Conservation (phyloP, 2,113 vertebrate species). For the Bambusicola thoracicus region DNA sequence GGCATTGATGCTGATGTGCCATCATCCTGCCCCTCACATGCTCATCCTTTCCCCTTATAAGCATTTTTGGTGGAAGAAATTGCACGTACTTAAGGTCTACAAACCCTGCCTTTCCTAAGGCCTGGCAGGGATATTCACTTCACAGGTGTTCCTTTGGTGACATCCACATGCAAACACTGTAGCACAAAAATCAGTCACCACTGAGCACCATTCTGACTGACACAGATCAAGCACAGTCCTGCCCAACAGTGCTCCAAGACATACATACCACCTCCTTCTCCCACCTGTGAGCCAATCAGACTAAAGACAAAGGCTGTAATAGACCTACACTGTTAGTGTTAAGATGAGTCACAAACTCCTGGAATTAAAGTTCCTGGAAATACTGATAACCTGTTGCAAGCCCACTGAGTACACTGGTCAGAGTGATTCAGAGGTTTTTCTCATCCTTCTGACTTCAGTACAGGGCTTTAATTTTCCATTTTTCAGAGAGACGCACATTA, state of each 20-base stretch:
- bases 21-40: not conserved
- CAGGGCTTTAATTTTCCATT: not conserved
- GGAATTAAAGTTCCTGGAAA: not conserved
- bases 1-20: not conserved
- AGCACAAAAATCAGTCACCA: not conserved
- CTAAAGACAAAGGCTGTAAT: not conserved
- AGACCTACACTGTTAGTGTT: not conserved
- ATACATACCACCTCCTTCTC: not conserved
- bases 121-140: not conserved
- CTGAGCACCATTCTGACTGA: not conserved
- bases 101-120: not conserved
- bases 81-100: not conserved
- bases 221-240: not conserved
- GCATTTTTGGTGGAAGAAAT: not conserved
- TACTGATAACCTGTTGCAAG: not conserved
- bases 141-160: not conserved
- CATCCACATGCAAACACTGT: accelerated
- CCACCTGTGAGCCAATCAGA: accelerated
- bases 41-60: not conserved
- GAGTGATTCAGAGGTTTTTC: not conserved
- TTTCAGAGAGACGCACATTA: not conserved
- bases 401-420: not conserved
- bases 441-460: not conserved
- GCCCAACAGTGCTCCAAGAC: not conserved
- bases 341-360: not conserved